A percentile compares a stretch with the other conserved stretches of the same genome.
phyloP scores from a whole-genome alignment of 2,888 invertebrate species.

The Nudaria mundana region DNA sequence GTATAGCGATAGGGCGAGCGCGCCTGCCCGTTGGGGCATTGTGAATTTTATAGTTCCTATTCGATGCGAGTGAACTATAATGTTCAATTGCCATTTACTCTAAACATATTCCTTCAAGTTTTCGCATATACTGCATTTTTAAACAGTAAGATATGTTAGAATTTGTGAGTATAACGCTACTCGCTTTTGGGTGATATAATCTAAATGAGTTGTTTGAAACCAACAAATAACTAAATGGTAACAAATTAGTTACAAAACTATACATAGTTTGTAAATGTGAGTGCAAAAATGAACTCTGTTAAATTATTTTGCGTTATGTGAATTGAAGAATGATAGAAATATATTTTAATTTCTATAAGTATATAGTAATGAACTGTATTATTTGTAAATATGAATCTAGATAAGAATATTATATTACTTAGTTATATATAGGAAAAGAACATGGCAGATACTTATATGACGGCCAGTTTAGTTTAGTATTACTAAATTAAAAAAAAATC shows the following conservation, averaged over 20 bases:
- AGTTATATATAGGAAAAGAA: conserved; percentile 81
- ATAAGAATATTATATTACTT: conserved; percentile 83
- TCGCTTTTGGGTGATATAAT: conserved; percentile 81
- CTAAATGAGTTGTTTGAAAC: conserved; percentile 75
- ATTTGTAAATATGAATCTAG: conserved; percentile 83
- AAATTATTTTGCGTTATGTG: conserved; percentile 83
- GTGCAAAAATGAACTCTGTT: conserved; percentile 81
- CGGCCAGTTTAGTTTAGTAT: conserved; percentile 88
- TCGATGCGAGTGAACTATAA: conserved; percentile 80
- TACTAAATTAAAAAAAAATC: conserved; percentile 81
- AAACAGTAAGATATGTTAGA: conserved; percentile 74
- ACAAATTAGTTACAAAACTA: conserved; percentile 72
- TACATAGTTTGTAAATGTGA: conserved; percentile 73
- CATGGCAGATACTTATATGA: conserved; percentile 85
- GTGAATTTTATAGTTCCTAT: conserved; percentile 82
- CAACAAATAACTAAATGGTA: conserved; percentile 69
- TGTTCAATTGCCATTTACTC: conserved; percentile 79
- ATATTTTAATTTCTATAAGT: conserved; percentile 81
- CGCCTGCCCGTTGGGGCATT: conserved; percentile 63
- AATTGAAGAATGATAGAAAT: conserved; percentile 81
- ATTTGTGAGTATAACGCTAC: conserved; percentile 74
- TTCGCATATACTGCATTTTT: conserved; percentile 81
- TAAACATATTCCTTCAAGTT: conserved; percentile 78
- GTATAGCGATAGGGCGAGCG: conserved; percentile 55
- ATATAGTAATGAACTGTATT: conserved; percentile 81